phyloP scores from a whole-genome alignment of 2,888 invertebrate species.

The Gymnocheta viridis region DNA sequence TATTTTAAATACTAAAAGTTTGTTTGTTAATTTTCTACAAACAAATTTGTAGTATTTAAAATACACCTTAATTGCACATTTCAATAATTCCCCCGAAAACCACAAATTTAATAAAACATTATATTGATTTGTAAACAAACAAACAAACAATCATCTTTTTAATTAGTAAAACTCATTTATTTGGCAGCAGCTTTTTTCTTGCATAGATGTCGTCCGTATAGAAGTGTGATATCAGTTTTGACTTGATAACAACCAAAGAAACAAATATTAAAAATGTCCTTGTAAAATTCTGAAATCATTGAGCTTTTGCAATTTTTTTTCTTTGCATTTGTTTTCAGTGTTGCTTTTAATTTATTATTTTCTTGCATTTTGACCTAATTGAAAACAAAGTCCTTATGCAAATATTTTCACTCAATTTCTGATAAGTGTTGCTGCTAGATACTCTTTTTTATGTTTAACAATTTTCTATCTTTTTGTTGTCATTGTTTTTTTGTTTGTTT shows the following conservation, averaged over 20 bases:
- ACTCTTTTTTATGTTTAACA: conserved; percentile 19
- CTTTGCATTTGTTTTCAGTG: conserved; percentile 8
- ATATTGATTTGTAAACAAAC: background rate
- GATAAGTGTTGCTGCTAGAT: conserved; percentile 61
- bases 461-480: conserved; percentile 26
- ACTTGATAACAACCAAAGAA: background rate
- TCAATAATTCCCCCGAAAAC: no score
- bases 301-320: background rate
- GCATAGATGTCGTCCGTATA: background rate
- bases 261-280: conserved; percentile 24
- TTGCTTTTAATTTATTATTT: conserved; percentile 54
- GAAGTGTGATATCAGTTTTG: background rate
- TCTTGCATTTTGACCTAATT: conserved; percentile 65
- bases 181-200: background rate
- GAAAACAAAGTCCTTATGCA: conserved; percentile 66
- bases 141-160: background rate
- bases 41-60: no score
- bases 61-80: no score
- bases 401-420: conserved; percentile 69
- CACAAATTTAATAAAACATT: background rate
- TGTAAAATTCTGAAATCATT: background rate
- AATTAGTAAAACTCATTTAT: background rate
- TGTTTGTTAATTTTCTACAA: no score
- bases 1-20: no score
- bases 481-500: background rate